Evolutionary conservation across 2,797 vertebrate species (phyloP), one percentile per base, ranked within the genome.

Genomic region (Intellagama lesueurii): DNA sequence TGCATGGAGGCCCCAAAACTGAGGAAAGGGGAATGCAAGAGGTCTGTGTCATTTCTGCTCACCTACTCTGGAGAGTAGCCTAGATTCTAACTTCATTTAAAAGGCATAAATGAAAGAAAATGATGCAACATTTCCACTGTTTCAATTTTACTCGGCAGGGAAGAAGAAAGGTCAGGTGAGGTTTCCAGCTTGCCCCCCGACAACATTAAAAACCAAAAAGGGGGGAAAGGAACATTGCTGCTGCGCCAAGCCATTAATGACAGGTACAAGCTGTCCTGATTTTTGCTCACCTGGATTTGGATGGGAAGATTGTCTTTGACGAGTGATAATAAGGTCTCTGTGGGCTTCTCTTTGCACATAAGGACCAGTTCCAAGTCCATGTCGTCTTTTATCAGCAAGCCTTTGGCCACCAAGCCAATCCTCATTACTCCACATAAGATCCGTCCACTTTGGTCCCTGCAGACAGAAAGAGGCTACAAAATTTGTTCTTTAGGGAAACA

Each of bases 361-460:
- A 99, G 98, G 96, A 99, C 99, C 96, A 99, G 97, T 96, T 99
- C 98, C 97, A 99, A 97, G 95, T 99, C 98, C 98, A 99, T 98
- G 95, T 99, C 99, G 9, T 98, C 99, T 96, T 99, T 99, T 97
- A 99, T 99, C 95, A 99, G 97, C 92, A 99, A 97, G 91, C 99
- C 99, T 97, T 99, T 99, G 90, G 99, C 98, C 93, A 99, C 99
- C 95, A 99, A 97, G 87, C 99, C 99, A 91, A 99, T 98, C 95
- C 99, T 98, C 98, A 99, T 98, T 94, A 99, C 99, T 2, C 99
- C 99, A 94, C 99, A 99, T 94, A 99, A 97, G 7, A 97, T 97
- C 81, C 98, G 98, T 78, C 98, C 96, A 94, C 98, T 97, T 93
- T 98, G 96, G 95, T 99, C 98, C 95, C 98, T 99, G 96, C 52